These are phyloP conservation scores for Phataginus tricuspis DNA, from an alignment of 2,797 vertebrate genomes.

Conservation along the genomic window DNA sequence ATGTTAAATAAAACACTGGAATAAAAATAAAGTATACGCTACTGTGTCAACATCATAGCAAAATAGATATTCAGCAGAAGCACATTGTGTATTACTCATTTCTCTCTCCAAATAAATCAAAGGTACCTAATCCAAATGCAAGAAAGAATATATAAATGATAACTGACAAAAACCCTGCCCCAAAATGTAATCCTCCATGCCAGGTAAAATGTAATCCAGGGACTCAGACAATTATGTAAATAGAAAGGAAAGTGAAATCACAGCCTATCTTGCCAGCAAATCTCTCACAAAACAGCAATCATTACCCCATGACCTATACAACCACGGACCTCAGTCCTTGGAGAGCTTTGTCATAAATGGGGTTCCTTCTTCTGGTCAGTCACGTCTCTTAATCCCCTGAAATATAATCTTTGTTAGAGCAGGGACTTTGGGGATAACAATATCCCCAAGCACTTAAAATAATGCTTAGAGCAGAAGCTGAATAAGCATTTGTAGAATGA, in stretches of 20 bases:
- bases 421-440: background rate
- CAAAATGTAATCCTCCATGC: background rate
- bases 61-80: conserved; percentile 15
- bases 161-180: conserved; percentile 50
- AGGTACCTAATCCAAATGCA: conserved; percentile 10
- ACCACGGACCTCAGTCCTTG: conserved; percentile 72
- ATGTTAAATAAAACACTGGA: background rate
- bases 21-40: background rate
- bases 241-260: conserved; percentile 73
- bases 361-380: background rate
- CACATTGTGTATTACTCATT: background rate
- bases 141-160: conserved; percentile 31
- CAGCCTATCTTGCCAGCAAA: conserved; percentile 69
- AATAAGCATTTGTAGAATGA: background rate
- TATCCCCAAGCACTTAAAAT: background rate
- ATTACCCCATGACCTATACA: conserved; percentile 73
- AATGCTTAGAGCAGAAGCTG: background rate
- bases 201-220: conserved; percentile 42
- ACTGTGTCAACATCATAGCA: background rate
- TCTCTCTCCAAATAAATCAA: background rate
- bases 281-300: conserved; percentile 70
- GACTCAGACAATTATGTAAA: conserved; percentile 68
- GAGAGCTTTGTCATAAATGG: background rate
- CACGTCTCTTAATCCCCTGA: background rate
- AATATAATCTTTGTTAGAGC: background rate